Evolutionary conservation across 2,113 vertebrate genomes (phyloP), one percentile per base, ranked within the genome.

Genomic region (Dolichallabes microphthalmus): DNA sequence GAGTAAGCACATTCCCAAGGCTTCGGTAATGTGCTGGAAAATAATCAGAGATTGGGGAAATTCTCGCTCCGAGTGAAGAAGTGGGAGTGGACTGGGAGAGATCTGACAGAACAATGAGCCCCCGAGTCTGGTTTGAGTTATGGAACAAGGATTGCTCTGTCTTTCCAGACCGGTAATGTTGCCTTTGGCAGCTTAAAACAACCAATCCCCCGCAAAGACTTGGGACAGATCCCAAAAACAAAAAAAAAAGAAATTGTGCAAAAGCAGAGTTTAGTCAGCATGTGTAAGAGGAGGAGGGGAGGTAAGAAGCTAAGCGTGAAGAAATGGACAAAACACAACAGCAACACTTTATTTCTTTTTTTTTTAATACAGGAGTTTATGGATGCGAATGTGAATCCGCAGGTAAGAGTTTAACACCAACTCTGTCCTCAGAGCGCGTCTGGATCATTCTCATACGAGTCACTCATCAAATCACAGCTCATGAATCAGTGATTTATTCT

Each of bases 91-190:
- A 74, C 75, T 35, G 30, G 82, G 64, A 50, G 64, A 73, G 61
- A 87, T 84, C 86, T 77, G 61, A 79, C 73, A 76, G 73, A 78
- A 53, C 30, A 20, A 50, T 32, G 83, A 85, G 86, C 58, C 61
- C 83, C 71, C 4, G 60, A 63, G 84, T 90, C 90, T 91, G 89
- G 88, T 89, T 89, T 80, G 83, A 89, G 88, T 91, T 91, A 90
- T 84, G 61, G 89, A 86, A 91, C 90, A 90, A 90, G 71, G 87
- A 88, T 73, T 89, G 66, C 88, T 86, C 89, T 91, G 90, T 91
- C 61, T 81, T 84, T 80, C 75, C 84, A 88, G 79, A 17, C 57
- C 55, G 73, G 83, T 88, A 82, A 88, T 89, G 84, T 86, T 89
- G 83, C 73, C 82, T 85, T 89, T 90, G 89, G 90, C 90, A 86